Evolutionary conservation across 2,888 invertebrate species (phyloP), one percentile per base, ranked within the genome.

Genomic region (Plebejus argus): DNA sequence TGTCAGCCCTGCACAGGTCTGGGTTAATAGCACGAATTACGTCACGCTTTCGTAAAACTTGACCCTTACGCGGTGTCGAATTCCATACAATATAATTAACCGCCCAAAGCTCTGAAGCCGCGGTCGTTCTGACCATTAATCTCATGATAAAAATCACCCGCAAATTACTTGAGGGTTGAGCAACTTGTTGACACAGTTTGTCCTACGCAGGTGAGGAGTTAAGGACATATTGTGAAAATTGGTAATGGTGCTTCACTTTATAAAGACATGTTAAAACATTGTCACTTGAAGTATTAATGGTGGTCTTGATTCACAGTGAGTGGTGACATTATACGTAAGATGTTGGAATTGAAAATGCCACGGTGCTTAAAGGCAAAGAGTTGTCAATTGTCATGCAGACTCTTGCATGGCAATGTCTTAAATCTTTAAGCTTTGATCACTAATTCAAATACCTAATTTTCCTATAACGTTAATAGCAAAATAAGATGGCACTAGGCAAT

Each of bases 31-130:
- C 23, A 39, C 45, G 28, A 10, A 28, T 74, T 74, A 74, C 74
- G 74, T 74, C 74, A 74, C 74, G 49, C 74, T 74, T 74, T 74
- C 74, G 74, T 53, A 74, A 28, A 79, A 78, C 77, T 82, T 89
- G 87, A 88, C 87, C 88, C 88, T 84, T 86, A 82, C 89, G 86
- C 82, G 82, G 83, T 85, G 85, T 83, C 83, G 81, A 84, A 72
- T 77, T 70, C 66, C 53, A 79, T 79, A 80, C 75, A 77, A 79
- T 76, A 72, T 78, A 71, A 80, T 78, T 78, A 77, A 75, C 61
- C 72, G 71, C 80, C 78, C 77, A 76, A 76, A 80, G 80, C 75
- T 70, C 61, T 71, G 77, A 76, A 56, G 78, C 78, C 71, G 78
- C 77, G 70, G 66, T 74, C 10, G 56, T 72, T 78, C 78, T 45